A percentile compares a stretch with the other conserved stretches of the same genome.
These are phyloP conservation scores for Laticauda laticaudata DNA, from an alignment of 2,113 vertebrate species.

Conservation along the genomic window DNA sequence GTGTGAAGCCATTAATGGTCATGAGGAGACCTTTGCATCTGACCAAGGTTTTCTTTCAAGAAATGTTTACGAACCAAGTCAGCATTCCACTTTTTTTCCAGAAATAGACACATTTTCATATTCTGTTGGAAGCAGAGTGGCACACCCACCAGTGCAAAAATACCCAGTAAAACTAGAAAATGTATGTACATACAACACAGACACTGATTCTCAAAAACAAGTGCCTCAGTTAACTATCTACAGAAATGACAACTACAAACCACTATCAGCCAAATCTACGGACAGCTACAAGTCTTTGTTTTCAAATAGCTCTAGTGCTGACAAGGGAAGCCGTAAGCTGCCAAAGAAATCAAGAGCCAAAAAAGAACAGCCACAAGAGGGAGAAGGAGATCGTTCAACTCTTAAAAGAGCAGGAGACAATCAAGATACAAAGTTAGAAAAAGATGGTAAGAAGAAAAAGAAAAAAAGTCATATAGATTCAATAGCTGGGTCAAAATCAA, in stretches of 20 bases:
- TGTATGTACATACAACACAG: conserved; percentile 4
- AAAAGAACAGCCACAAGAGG: conserved; percentile 39
- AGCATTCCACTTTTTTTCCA: conserved; percentile 28
- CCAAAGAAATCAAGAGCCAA: conserved; percentile 34
- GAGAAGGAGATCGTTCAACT: conserved; percentile 41
- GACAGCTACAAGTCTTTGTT: conserved; percentile 14
- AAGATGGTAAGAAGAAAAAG: conserved; percentile 46
- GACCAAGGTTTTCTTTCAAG: conserved; percentile 36
- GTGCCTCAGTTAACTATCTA: conserved; percentile 24
- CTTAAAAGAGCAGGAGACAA: conserved; percentile 49
- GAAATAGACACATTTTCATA: conserved; percentile 31
- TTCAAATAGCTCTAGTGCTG: conserved; percentile 53
- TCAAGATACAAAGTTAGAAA: conserved; percentile 48
- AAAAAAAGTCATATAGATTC: conserved; percentile 33
- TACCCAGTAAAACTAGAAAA: conserved; percentile 29
- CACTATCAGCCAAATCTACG: conserved; percentile 55
- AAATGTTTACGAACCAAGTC: conserved; percentile 33
- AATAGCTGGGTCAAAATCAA: conserved; percentile 54
- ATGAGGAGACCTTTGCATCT: not conserved
- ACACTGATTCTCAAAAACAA: conserved; percentile 40
- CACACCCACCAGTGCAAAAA: conserved; percentile 35
- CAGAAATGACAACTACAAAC: conserved; percentile 47
- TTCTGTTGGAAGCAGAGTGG: conserved; percentile 20
- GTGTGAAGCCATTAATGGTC: conserved; percentile 29
- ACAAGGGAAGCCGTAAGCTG: conserved; percentile 50